phyloP scores from a whole-genome alignment of 2,888 invertebrate genomes.

The Antheraea assamensis region DNA sequence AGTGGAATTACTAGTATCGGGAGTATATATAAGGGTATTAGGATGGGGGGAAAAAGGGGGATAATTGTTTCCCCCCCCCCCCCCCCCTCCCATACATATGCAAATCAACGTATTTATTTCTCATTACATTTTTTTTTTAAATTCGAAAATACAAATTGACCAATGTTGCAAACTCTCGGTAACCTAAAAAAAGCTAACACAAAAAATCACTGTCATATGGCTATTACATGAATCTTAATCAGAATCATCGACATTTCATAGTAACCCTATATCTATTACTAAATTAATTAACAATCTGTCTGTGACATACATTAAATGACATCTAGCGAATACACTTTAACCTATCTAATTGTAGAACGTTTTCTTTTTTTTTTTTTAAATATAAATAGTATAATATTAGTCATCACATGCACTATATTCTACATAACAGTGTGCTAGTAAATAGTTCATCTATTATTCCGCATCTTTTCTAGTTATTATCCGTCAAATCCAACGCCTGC shows the following conservation, averaged over 20 bases:
- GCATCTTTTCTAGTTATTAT: background rate
- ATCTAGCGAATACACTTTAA: slow-evolving; percentile 19
- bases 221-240: background rate
- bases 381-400: slow-evolving; percentile 24
- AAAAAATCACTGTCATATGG: background rate
- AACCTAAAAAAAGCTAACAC: background rate
- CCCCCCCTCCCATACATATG: background rate
- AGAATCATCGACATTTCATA: background rate
- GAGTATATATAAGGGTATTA: background rate
- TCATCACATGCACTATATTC: slow-evolving; percentile 23
- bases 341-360: slow-evolving; percentile 33
- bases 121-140: too few species aligned
- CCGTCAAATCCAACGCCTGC: background rate
- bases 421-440: slow-evolving; percentile 7
- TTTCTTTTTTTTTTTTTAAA: background rate
- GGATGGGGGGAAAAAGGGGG: background rate
- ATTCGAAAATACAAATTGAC: background rate
- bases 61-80: background rate
- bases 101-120: background rate
- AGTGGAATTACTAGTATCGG: background rate
- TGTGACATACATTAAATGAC: slow-evolving; percentile 38
- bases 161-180: background rate
- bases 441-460: background rate
- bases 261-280: slow-evolving; percentile 7
- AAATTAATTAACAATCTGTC: slow-evolving; percentile 36